Percentiles rank a stretch among this genome's conserved stretches.
phyloP scores from a whole-genome alignment of 1,140 invertebrate species.

The Maniola jurtina region DNA sequence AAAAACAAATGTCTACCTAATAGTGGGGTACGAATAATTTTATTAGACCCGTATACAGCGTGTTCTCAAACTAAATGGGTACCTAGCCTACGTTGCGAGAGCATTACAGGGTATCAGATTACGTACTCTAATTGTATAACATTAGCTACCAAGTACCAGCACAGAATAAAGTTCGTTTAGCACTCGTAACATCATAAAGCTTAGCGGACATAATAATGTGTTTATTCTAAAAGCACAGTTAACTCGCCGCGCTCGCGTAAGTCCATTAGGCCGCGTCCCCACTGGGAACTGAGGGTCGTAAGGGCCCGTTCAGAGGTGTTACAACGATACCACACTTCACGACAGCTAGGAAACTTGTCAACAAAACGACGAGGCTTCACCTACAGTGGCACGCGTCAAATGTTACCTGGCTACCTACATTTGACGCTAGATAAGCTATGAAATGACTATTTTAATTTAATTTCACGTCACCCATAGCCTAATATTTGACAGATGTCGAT shows the following conservation, averaged over 20 bases:
- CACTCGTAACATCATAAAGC: constrained; percentile 16
- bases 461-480: too few relatives aligned
- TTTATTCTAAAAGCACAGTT: constrained; percentile 70
- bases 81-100: constrained; percentile 13
- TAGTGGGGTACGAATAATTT: not conserved
- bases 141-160: constrained; percentile 31
- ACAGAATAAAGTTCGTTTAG: constrained; percentile 19
- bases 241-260: constrained; percentile 47
- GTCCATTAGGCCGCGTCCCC: constrained; percentile 37
- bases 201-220: constrained; percentile 51
- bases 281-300: not conserved
- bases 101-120: constrained; percentile 36
- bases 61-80: not conserved
- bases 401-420: too few relatives aligned
- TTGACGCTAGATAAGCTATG: too few relatives aligned
- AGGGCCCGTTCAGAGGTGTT: not conserved
- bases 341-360: too few relatives aligned
- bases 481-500: too few relatives aligned
- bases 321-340: too few relatives aligned
- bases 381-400: too few relatives aligned
- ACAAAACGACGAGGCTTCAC: too few relatives aligned
- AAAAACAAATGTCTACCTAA: too few relatives aligned
- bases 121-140: constrained; percentile 47
- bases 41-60: not conserved
- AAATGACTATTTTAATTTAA: too few relatives aligned